Percentiles rank a stretch among this genome's conserved stretches.
phyloP scores from a whole-genome alignment of 2,888 invertebrate genomes.

The Dicycla oo region DNA sequence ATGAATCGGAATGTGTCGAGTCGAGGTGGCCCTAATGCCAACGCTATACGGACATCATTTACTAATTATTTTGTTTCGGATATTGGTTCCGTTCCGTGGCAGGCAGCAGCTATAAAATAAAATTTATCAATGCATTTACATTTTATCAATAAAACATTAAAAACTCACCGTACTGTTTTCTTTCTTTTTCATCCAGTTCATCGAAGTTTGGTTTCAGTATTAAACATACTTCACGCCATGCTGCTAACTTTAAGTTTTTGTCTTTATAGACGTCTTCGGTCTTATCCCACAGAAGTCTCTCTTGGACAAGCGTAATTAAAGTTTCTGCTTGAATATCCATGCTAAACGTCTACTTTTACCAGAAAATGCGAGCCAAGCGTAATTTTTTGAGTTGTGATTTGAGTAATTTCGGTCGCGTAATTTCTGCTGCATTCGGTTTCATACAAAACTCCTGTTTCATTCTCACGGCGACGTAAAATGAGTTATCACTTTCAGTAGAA shows the following conservation, averaged over 20 bases:
- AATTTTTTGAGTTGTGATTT: no score
- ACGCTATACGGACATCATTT: conserved; percentile 63
- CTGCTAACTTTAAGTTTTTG: conserved; percentile 62
- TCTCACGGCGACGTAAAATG: no score
- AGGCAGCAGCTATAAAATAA: no score
- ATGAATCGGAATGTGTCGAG: conserved; percentile 58
- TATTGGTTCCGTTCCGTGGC: no score
- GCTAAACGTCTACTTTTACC: no score
- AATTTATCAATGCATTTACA: conserved; percentile 60
- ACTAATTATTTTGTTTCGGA: no score
- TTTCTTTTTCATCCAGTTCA: conserved; percentile 65
- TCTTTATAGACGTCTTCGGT: conserved; percentile 62
- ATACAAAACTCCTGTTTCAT: no score
- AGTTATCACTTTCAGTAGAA: no score
- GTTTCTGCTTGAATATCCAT: no score
- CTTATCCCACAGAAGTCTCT: conserved; percentile 65
- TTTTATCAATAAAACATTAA: conserved; percentile 60
- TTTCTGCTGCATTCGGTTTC: no score
- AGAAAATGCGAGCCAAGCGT: no score
- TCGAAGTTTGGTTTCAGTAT: conserved; percentile 66
- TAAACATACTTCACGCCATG: conserved; percentile 67
- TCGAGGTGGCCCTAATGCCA: conserved; percentile 65
- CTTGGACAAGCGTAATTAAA: conserved; percentile 65
- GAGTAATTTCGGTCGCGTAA: no score
- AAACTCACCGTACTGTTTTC: conserved; percentile 66